phyloP scores from a whole-genome alignment of 2,888 invertebrate species.

The Digitonthophagus gazella region DNA sequence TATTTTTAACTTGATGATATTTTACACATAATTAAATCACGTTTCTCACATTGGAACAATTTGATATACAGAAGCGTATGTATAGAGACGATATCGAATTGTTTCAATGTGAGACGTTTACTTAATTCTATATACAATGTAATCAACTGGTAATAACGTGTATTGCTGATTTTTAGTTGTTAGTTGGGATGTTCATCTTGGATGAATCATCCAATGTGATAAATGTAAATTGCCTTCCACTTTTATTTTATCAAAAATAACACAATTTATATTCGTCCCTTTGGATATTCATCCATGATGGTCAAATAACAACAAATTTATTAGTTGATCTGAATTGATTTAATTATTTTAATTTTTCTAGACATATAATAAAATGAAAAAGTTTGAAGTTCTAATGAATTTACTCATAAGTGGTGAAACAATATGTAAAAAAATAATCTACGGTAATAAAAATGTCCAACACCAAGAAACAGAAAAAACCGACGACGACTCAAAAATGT shows the following conservation, averaged over 20 bases:
- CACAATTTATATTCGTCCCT: too few relatives aligned
- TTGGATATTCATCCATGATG: too few relatives aligned
- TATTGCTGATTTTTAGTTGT: too few relatives aligned
- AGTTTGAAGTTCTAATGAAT: slow-evolving; percentile 26
- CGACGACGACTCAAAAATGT: slow-evolving; percentile 26
- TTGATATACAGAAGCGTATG: neutral
- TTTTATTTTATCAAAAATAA: too few relatives aligned
- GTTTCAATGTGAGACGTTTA: too few relatives aligned
- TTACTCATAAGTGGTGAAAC: slow-evolving; percentile 26
- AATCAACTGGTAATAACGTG: too few relatives aligned
- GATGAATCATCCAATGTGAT: too few relatives aligned
- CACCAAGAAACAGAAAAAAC: slow-evolving; percentile 19
- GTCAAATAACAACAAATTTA: neutral
- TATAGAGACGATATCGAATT: neutral
- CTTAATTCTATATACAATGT: neutral
- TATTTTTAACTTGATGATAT: neutral
- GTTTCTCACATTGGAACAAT: too few relatives aligned
- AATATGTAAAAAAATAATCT: slow-evolving; percentile 23
- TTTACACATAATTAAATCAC: too few relatives aligned
- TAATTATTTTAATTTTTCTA: slow-evolving; percentile 13
- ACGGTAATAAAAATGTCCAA: slow-evolving; percentile 21
- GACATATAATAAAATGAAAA: slow-evolving; percentile 27
- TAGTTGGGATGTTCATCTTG: too few relatives aligned
- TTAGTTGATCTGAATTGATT: neutral
- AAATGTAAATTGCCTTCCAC: too few relatives aligned